Conservation (phyloP, 2,888 invertebrate genomes). For the Stenoptilia bipunctidactyla region DNA sequence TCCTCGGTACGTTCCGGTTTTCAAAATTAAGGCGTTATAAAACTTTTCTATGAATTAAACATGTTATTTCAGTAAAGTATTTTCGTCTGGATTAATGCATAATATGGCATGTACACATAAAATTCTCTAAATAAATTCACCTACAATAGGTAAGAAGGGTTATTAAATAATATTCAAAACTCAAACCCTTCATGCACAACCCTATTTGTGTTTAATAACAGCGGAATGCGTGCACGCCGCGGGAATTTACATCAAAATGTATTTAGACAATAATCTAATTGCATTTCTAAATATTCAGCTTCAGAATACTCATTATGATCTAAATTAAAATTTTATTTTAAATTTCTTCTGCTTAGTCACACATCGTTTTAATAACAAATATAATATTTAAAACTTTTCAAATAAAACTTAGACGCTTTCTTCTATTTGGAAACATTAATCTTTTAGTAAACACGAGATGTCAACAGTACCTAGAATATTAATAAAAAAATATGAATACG, state of each 20-base stretch:
- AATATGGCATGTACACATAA: no score
- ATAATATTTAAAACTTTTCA: constrained; percentile 17
- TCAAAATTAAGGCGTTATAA: no score
- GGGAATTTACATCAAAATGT: constrained; percentile 43
- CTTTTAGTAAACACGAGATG: neutral
- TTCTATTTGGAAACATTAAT: neutral
- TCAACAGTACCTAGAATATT: neutral
- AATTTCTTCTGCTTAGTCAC: neutral
- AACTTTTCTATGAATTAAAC: no score
- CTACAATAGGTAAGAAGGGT: no score
- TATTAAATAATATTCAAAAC: no score
- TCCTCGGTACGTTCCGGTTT: no score
- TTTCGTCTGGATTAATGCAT: no score
- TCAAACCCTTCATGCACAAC: no score
- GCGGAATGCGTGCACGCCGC: constrained; percentile 51
- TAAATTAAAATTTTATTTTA: no score
- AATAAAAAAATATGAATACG: neutral
- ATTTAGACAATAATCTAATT: constrained; percentile 52
- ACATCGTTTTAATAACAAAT: constrained; percentile 8
- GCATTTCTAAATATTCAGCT: constrained; percentile 40
- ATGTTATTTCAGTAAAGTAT: no score
- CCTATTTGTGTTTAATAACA: constrained; percentile 36
- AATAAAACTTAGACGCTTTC: neutral
- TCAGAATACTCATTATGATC: no score
- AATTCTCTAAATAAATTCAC: no score